Evolutionary conservation across 1,140 invertebrate genomes (phyloP), one percentile per base, ranked within the genome.

Genomic region (Eumaeus atala): DNA sequence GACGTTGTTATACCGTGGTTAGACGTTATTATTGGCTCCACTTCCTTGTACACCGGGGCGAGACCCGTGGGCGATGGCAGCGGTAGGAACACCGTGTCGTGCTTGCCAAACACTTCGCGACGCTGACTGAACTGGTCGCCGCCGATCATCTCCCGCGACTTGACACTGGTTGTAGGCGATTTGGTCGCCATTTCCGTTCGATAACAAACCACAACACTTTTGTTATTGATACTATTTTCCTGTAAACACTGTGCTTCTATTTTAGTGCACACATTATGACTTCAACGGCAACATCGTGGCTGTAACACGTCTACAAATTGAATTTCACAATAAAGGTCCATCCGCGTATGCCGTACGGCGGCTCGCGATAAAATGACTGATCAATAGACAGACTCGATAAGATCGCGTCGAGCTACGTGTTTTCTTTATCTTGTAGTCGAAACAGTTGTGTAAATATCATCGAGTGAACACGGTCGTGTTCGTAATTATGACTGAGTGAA

Each of bases 151-250:
- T 87, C 84, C 51, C 81, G 77, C 72, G 75, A 84, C 70, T 74
- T 82, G 60, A 87, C 73, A 68, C 80, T 86, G 34, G 71, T 71
- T 55, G 83, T 86, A 69, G 84, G 84, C 74, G 84, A 87, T 80
- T 80, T 83, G 52, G 77, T 73, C 59, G 72, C 69, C 83, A 86
- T 86, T 83, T 80, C 77, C 79, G 77, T 72, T 75, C 73, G 74
- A 83, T 83, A 76, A 83, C 72, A 83, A 81, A 84, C 80, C 80
- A 74, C 83, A 86, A 75, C 78, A 84, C 78, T 80, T 67, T 72
- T 79, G 74, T 82, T 82, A 78, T 83, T 82, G 72, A 77, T 76
- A 76, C 79, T 78, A 82, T 86, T 86, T 86, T 84, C 83, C 81
- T 86, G 74, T 69, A 80, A 81, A 80, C 81, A 77, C 73, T 73